A percentile compares a stretch with the other conserved stretches of the same genome.
Evolutionary conservation across 2,888 invertebrate species (phyloP).

Genomic region (Bimastos eiseni): DNA sequence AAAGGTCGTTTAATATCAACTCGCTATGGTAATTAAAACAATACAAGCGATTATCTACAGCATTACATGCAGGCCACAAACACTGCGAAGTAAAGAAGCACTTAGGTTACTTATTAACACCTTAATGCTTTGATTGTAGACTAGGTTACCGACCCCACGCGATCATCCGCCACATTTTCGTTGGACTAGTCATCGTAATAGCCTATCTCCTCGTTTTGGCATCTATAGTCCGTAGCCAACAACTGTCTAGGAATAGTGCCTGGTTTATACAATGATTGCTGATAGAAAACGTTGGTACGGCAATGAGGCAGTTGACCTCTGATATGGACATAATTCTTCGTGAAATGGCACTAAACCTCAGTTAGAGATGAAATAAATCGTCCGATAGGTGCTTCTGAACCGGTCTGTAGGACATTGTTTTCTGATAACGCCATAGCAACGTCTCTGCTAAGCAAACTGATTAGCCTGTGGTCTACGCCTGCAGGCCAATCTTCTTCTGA

Average conservation of each 20-base stretch:
- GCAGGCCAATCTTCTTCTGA: not conserved
- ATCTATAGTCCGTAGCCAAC: not conserved
- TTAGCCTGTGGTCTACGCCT: not conserved
- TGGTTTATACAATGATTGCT: not conserved
- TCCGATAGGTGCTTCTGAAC: not conserved
- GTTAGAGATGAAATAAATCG: not conserved
- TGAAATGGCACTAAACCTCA: not conserved
- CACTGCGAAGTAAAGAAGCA: no score
- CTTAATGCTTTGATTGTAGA: no score
- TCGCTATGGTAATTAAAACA: no score
- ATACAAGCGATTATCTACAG: no score
- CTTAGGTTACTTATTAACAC: no score
- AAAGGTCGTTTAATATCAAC: no score
- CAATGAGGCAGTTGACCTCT: not conserved
- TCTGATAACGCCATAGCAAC: not conserved
- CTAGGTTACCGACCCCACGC: no score
- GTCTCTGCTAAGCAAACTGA: not conserved
- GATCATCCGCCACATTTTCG: not conserved
- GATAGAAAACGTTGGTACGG: not conserved
- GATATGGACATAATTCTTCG: not conserved
- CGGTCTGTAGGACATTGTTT: not conserved
- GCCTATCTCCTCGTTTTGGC: not conserved
- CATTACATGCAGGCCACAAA: no score
- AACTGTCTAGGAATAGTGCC: not conserved
- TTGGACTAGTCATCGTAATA: not conserved